Percentiles rank a stretch among this genome's conserved stretches.
These are phyloP conservation scores for Lagria hirta DNA, from an alignment of 2,888 invertebrate genomes.

Conservation along the genomic window DNA sequence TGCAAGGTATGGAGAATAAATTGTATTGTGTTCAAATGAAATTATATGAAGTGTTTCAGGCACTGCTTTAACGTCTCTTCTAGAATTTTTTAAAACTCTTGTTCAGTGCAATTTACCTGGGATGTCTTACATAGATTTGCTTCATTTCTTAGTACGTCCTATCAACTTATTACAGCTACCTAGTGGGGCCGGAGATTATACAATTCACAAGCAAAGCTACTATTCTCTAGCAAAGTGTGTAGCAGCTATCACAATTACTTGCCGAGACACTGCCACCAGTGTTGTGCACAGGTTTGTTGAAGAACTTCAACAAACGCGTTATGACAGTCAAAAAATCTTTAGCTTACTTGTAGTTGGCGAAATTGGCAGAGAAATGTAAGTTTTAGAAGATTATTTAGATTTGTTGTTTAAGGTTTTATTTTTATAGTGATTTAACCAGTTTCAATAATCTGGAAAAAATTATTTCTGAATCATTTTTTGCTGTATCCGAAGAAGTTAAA, in stretches of 20 bases:
- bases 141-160: slow-evolving; percentile 71
- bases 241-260: slow-evolving; percentile 86
- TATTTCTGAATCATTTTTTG: slow-evolving; percentile 84
- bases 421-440: slow-evolving; percentile 72
- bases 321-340: slow-evolving; percentile 86
- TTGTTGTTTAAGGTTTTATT: too few species aligned
- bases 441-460: slow-evolving; percentile 75
- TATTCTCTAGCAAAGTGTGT: slow-evolving; percentile 96
- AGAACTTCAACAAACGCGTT: slow-evolving; percentile 70
- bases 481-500: slow-evolving; percentile 94
- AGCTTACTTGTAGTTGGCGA: slow-evolving; percentile 94
- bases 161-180: slow-evolving; percentile 36
- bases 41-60: slow-evolving; percentile 58
- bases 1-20: slow-evolving; percentile 70
- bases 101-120: slow-evolving; percentile 74
- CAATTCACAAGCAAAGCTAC: slow-evolving; percentile 73
- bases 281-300: slow-evolving; percentile 68
- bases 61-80: slow-evolving; percentile 85
- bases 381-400: slow-evolving; percentile 29
- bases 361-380: slow-evolving; percentile 91
- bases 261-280: slow-evolving; percentile 68
- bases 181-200: slow-evolving; percentile 19
- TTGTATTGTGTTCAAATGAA: slow-evolving; percentile 10
- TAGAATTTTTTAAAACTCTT: slow-evolving; percentile 91
- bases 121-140: slow-evolving; percentile 77